Conservation (phyloP, 2,888 invertebrate species). For the Epirrhoe alternata region DNA sequence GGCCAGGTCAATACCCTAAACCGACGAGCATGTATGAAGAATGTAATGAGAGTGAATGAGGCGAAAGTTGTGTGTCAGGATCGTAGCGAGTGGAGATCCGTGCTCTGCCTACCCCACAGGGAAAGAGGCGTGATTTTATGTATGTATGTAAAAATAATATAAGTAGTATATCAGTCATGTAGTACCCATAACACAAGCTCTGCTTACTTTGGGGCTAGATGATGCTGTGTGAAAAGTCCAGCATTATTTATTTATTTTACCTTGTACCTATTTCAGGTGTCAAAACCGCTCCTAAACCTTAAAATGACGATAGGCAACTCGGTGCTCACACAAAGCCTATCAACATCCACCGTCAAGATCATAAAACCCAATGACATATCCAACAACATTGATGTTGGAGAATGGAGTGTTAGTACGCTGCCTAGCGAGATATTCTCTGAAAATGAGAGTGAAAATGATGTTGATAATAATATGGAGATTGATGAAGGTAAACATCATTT, state of each 20-base stretch:
- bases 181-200: too few species aligned
- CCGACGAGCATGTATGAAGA: too few species aligned
- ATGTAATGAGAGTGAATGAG: too few species aligned
- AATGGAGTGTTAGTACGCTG: slow-evolving; percentile 27
- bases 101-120: too few species aligned
- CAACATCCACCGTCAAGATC: slow-evolving; percentile 49
- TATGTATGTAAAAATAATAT: too few species aligned
- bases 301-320: slow-evolving; percentile 67
- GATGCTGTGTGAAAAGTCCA: too few species aligned
- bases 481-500: slow-evolving; percentile 68
- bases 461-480: slow-evolving; percentile 61
- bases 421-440: slow-evolving; percentile 34
- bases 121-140: too few species aligned
- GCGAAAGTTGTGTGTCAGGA: too few species aligned
- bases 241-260: neutral
- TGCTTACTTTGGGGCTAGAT: too few species aligned
- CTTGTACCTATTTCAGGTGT: slow-evolving; percentile 51
- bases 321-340: slow-evolving; percentile 62
- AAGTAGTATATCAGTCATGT: too few species aligned
- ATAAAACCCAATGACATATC: slow-evolving; percentile 22
- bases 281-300: slow-evolving; percentile 55
- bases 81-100: too few species aligned
- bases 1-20: too few species aligned
- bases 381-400: slow-evolving; percentile 20
- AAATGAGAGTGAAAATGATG: slow-evolving; percentile 34